Conservation (phyloP, 2,797 vertebrate species). For the Myotis myotis region DNA sequence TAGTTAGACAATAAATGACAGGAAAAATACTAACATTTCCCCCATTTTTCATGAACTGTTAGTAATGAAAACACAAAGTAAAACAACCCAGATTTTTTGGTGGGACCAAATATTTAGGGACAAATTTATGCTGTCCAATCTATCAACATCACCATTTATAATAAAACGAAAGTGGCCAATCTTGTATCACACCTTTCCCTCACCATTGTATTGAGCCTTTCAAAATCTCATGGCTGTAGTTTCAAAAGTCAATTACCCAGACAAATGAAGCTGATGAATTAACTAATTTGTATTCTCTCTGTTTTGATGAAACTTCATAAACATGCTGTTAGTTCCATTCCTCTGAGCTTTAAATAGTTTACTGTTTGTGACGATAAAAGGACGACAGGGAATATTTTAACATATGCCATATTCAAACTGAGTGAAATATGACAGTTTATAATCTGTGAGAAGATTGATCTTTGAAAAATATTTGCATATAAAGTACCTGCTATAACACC, state of each 20-base stretch:
- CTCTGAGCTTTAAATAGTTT: slow-evolving; percentile 82
- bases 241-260: slow-evolving; percentile 76
- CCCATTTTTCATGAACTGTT: not conserved
- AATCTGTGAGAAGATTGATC: slow-evolving; percentile 72
- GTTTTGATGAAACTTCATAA: slow-evolving; percentile 78
- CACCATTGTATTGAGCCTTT: slow-evolving; percentile 9
- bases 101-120: not conserved
- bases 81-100: not conserved
- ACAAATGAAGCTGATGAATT: slow-evolving; percentile 79
- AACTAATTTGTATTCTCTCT: slow-evolving; percentile 79
- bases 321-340: slow-evolving; percentile 77
- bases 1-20: not conserved
- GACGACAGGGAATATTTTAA: slow-evolving; percentile 81
- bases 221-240: slow-evolving; percentile 34
- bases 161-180: not conserved
- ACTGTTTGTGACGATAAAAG: slow-evolving; percentile 80
- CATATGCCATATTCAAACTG: slow-evolving; percentile 79
- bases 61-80: not conserved
- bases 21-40: not conserved
- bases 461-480: slow-evolving; percentile 74
- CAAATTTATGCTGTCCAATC: not conserved
- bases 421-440: slow-evolving; percentile 76
- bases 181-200: not conserved
- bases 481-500: slow-evolving; percentile 48
- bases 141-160: slow-evolving; percentile 16